Evolutionary conservation across 2,888 invertebrate species (phyloP).

Genomic region (Dynastes grantii): DNA sequence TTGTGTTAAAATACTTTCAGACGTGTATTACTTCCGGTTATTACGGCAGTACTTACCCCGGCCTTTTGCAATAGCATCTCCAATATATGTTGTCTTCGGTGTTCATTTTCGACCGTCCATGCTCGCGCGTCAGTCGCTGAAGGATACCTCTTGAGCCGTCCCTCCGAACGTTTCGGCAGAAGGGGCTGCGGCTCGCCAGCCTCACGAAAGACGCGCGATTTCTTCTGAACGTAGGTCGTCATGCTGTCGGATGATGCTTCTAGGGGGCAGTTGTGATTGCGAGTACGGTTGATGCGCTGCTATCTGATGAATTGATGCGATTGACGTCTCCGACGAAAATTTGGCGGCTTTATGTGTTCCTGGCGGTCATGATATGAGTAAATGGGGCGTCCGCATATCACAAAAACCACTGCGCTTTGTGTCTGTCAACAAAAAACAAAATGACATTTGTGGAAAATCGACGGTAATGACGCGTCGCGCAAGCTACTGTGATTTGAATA

Average conservation of each 20-base stretch:
- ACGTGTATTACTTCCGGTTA: too few relatives aligned
- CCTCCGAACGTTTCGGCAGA: slow-evolving; percentile 71
- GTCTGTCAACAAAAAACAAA: slow-evolving; percentile 58
- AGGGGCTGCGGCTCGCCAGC: slow-evolving; percentile 70
- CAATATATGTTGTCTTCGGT: slow-evolving; percentile 74
- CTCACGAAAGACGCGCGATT: slow-evolving; percentile 62
- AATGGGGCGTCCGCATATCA: slow-evolving; percentile 27
- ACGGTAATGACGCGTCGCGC: not conserved
- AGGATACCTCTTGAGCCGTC: slow-evolving; percentile 73
- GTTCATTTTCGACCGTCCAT: slow-evolving; percentile 74
- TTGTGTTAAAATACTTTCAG: too few relatives aligned
- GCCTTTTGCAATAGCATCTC: slow-evolving; percentile 73
- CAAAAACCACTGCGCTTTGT: slow-evolving; percentile 50
- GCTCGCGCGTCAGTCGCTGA: slow-evolving; percentile 75
- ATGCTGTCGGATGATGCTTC: slow-evolving; percentile 26
- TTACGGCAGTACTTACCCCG: slow-evolving; percentile 58
- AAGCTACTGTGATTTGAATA: slow-evolving; percentile 31
- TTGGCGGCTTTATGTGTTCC: slow-evolving; percentile 32
- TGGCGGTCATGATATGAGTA: slow-evolving; percentile 31
- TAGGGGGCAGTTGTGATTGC: not conserved
- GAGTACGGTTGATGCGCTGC: not conserved
- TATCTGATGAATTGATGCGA: not conserved
- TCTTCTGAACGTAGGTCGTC: slow-evolving; percentile 64
- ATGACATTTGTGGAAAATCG: slow-evolving; percentile 25
- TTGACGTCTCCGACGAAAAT: slow-evolving; percentile 37